phyloP scores from a whole-genome alignment of 2,113 vertebrate species.

The Triplophysa tibetana region DNA sequence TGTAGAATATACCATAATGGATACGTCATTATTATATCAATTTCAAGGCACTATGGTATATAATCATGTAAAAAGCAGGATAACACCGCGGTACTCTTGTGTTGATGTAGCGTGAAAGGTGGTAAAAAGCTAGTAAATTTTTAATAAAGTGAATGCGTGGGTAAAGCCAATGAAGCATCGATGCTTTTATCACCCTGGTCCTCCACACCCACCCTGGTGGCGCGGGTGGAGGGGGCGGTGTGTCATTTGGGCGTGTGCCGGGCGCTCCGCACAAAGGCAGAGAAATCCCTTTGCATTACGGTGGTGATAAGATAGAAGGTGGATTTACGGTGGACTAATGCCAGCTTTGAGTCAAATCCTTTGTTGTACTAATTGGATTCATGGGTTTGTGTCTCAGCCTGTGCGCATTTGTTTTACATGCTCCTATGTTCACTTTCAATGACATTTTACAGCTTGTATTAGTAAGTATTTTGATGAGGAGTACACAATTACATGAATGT shows the following conservation, averaged over 20 bases:
- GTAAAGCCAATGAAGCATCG: not conserved
- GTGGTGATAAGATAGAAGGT: slow-evolving; percentile 44
- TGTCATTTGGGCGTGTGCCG: slow-evolving; percentile 52
- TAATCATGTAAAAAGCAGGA: too few relatives aligned
- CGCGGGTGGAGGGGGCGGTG: not conserved
- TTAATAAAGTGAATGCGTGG: not conserved
- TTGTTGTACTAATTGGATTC: slow-evolving; percentile 30
- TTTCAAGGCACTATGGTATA: too few relatives aligned
- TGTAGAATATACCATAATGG: too few relatives aligned
- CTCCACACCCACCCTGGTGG: not conserved
- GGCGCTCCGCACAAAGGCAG: slow-evolving; percentile 34
- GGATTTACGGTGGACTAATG: slow-evolving; percentile 35
- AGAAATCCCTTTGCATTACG: slow-evolving; percentile 15
- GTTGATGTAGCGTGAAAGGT: too few relatives aligned
- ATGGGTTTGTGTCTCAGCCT: slow-evolving; percentile 1
- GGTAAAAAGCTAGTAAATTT: not conserved
- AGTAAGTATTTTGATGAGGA: not conserved
- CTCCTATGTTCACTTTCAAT: slow-evolving; percentile 4
- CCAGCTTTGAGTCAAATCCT: slow-evolving; percentile 31
- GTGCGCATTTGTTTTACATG: not conserved
- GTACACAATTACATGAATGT: not conserved
- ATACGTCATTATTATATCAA: too few relatives aligned
- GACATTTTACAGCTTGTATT: not conserved
- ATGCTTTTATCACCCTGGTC: not conserved
- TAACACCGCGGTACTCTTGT: too few relatives aligned